These are phyloP conservation scores for Platanista minor DNA, from an alignment of 2,113 vertebrate species.

Conservation along the genomic window DNA sequence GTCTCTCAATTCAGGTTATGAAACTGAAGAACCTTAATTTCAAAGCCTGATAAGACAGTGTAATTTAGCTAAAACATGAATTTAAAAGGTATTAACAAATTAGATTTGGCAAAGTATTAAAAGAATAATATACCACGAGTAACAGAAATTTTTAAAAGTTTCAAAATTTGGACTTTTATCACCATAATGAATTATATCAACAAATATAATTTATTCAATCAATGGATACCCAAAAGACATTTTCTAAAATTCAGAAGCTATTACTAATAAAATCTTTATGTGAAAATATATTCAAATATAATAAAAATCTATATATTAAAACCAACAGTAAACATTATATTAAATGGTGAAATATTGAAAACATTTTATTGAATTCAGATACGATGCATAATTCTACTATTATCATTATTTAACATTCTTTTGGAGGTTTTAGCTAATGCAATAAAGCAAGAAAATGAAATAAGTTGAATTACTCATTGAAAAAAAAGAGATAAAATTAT, in stretches of 20 bases:
- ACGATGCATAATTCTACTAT: background rate
- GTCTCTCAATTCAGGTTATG: background rate
- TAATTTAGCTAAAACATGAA: background rate
- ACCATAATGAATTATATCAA: conserved; percentile 19
- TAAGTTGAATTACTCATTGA: background rate
- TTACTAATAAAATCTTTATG: background rate
- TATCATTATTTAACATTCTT: background rate
- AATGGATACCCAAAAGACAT: background rate
- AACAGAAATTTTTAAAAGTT: background rate
- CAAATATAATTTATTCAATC: background rate
- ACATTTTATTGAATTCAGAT: background rate
- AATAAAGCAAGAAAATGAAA: conserved; percentile 32
- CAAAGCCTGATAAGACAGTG: background rate
- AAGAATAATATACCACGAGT: background rate
- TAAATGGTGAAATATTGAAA: background rate
- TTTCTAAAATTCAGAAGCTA: background rate
- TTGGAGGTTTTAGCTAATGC: background rate
- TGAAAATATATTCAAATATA: background rate
- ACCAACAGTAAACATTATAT: background rate
- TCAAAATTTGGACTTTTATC: background rate
- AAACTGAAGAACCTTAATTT: background rate
- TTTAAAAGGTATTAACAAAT: conserved; percentile 12
- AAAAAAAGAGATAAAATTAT: background rate
- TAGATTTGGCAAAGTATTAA: background rate
- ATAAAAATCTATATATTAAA: background rate